Base-by-base conservation (phyloP, 2,888 invertebrate species). In the Cheilosia grossa region DNA sequence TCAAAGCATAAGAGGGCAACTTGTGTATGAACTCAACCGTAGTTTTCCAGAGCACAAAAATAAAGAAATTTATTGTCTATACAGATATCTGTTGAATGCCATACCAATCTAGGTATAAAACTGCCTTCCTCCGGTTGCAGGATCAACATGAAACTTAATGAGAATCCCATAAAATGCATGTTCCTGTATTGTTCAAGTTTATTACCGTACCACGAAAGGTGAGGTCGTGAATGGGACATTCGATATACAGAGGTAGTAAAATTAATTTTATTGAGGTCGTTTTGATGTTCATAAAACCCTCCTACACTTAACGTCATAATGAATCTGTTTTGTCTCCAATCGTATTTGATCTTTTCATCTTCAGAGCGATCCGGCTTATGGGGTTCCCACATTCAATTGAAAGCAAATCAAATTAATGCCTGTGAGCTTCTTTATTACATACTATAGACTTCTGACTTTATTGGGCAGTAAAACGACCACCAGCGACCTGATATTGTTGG, bases 291-390 rank as follows among this genome's bases (percentile, higher is more conserved):
- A 59, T 44, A 19, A 9, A 9, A 13, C 53, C 44, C 4, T 33
- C 44, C 17, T 37, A 3, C 24, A 37, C 27, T 15, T 24, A 47
- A 19, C 40, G 44, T 64, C 63, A 24, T 27, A 19, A 63, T 54
- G 33, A 15, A 61, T 17, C 49, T 42, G 54, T 63, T 73, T 47
- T n/a, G 63, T 15, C 47, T 53, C 19, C 30, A 78, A 69, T 70
- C 78, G 47, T 70, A 63, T 78, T 78, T 70, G 63, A 78, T 78
- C 47, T 70, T 49, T 56, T 70, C 54, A 70, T 69, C 63, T 37
- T 61, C 13, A 7, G 37, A 53, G 78, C 70, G 49, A 47, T 63
- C 44, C 54, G 19, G n/a, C 51, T 58, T 27, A 21, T 6, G 24
- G 37, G 59, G 53, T 21, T 56, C 30, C 4, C 19, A 30, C 63